Base-by-base conservation (phyloP, 2,113 vertebrate genomes). In the Scomber colias region DNA sequence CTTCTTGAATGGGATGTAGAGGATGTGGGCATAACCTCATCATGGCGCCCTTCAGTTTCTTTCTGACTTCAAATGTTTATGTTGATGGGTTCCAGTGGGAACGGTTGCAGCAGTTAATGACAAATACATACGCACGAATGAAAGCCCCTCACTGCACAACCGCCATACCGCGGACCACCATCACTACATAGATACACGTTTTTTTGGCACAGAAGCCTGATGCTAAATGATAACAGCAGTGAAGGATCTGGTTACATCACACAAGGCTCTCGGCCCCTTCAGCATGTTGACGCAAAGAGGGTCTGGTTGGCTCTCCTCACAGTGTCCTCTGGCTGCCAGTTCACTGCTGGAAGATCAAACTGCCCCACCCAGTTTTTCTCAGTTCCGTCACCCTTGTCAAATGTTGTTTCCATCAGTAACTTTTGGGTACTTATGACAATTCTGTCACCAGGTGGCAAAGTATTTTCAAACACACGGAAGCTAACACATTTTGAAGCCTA, bases 151-250 rank as follows among this genome's bases (percentile, higher is more conserved):
- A 77, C 80, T 57, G 72, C 71, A 57, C 84, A 65, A 75, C 79
- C 74, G 80, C 84, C 31, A 46, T 10, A 44, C 83, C 66, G 0
- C 71, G 13, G 56, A 86, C 86, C 71, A 73, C 54, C 78, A 78
- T 84, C 87, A 89, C 88, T 89, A 84, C 84, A 78, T 73, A 87
- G 81, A 64, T 4, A 3, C 64, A 19, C 10, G 7, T 69, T 71
- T 81, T 69, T 75, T 77, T 88, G 85, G 85, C 84, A 54, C 53
- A 44, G 24, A 27, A 63, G 40, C 61, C 70, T 45, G 17, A 79
- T 72, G 76, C 82, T 94, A 91, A 93, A 90, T 83, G 85, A 92
- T 92, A 93, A 84, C 93, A 93, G 88, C 84, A 89, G 79, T 75
- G 31, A n/a, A 63, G 76, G 40, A 62, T 92, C 76, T 71, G 64